Evolutionary conservation across 1,140 invertebrate species (phyloP).

Genomic region (Drosophila serrata): DNA sequence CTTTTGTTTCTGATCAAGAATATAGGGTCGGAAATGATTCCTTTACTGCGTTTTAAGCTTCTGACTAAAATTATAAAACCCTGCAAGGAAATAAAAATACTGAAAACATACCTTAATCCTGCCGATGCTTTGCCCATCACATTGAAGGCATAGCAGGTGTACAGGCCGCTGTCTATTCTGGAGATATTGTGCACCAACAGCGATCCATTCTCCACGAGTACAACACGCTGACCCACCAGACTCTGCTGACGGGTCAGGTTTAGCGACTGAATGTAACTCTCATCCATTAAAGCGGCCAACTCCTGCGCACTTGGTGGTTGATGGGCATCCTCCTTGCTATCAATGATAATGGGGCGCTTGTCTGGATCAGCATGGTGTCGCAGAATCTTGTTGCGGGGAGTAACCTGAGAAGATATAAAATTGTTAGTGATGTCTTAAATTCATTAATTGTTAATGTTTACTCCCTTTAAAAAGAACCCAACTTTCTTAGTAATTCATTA

Average conservation of each 20-base stretch:
- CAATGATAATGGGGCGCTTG: constrained; percentile 77
- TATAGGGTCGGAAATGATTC: too few relatives aligned
- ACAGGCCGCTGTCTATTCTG: constrained; percentile 93
- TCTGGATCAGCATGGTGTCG: constrained; percentile 90
- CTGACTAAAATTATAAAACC: too few relatives aligned
- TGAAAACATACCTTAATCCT: constrained; percentile 86
- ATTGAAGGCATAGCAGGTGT: constrained; percentile 94
- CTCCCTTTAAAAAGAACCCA: too few relatives aligned
- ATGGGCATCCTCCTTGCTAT: constrained; percentile 61
- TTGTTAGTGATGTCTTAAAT: not conserved
- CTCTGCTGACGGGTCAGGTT: constrained; percentile 65
- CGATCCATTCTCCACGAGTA: constrained; percentile 89
- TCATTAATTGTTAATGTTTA: not conserved
- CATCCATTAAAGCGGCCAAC: constrained; percentile 68
- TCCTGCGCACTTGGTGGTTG: constrained; percentile 64
- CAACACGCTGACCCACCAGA: constrained; percentile 78
- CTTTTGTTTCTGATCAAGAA: too few relatives aligned
- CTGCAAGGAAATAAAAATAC: not conserved
- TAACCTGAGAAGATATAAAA: constrained; percentile 78
- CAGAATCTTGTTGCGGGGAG: constrained; percentile 88
- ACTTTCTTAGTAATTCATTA: not conserved
- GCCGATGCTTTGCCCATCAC: constrained; percentile 91
- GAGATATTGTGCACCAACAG: constrained; percentile 89
- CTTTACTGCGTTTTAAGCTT: too few relatives aligned
- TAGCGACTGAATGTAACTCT: constrained; percentile 52